Base-by-base conservation (phyloP, 2,888 invertebrate genomes). In the Apeira syringaria region DNA sequence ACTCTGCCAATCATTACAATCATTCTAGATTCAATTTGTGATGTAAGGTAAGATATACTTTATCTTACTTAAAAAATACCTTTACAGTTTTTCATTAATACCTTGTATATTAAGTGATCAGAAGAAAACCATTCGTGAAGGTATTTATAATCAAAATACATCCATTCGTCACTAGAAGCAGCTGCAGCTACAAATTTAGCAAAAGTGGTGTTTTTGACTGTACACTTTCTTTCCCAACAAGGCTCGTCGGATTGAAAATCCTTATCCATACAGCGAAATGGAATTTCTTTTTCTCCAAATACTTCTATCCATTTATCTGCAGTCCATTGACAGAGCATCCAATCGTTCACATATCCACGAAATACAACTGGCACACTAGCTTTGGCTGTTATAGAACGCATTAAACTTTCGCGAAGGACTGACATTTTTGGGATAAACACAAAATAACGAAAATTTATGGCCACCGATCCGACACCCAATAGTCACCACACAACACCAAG, bases 71-170 rank as follows among this genome's bases (percentile, higher is more conserved):
- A n/a, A n/a, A n/a, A n/a, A n/a, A n/a, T n/a, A n/a, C n/a, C n/a
- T n/a, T n/a, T n/a, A n/a, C n/a, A n/a, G n/a, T n/a, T n/a, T n/a
- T n/a, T n/a, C n/a, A n/a, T n/a, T n/a, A n/a, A 4, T 80, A 93
- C 94, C 84, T 93, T 84, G 54, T 90, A 78, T 35, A 94, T 68
- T 53, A 93, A 91, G 46, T 88, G 76, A 12, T 91, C 88, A 31
- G 90, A 77, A 37, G 75, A 68, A 64, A 95, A 93, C 91, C 94
- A 93, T 45, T 94, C 91, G 47, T 92, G 90, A 76, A 97, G 91
- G 74, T 96, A 93, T 81, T 96, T 96, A 70, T 97, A 97, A 80
- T 96, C 96, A 79, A 95, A 95, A 79, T 97, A 97, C 79, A 93
- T 91, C 94, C 96, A 96, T 52, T 92, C 88, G 2, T 91, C 65